Evolutionary conservation across 2,113 vertebrate genomes (phyloP).

Genomic region (Bufo bufo): DNA sequence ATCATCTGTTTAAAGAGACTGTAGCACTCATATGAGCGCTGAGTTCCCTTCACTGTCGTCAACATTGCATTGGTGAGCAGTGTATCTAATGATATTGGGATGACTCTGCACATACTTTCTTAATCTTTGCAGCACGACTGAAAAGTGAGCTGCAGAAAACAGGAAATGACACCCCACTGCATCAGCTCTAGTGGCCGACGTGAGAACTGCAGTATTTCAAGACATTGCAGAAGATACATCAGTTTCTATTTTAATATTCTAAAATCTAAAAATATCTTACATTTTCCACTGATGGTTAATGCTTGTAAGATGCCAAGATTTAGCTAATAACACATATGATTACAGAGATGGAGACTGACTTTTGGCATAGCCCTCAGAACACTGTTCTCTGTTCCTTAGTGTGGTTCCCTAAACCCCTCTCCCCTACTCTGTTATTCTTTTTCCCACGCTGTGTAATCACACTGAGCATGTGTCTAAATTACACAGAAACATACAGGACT

Average conservation of each 20-base stretch:
- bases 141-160: background rate
- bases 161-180: background rate
- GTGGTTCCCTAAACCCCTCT: conserved; percentile 9
- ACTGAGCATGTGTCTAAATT: conserved; percentile 31
- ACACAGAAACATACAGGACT: conserved; percentile 10
- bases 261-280: background rate
- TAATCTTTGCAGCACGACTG: background rate
- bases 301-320: background rate
- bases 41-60: too few species aligned
- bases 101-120: background rate
- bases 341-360: background rate
- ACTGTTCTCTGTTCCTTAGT: conserved; percentile 4
- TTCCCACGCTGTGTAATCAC: conserved; percentile 43
- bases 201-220: background rate
- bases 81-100: background rate
- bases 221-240: background rate
- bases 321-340: background rate
- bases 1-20: too few species aligned
- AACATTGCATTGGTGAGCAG: too few species aligned
- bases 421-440: conserved; percentile 27
- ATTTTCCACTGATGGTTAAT: background rate
- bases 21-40: too few species aligned
- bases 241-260: background rate
- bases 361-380: background rate
- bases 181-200: background rate